phyloP scores from a whole-genome alignment of 2,888 invertebrate species.

The Conomelus anceps region DNA sequence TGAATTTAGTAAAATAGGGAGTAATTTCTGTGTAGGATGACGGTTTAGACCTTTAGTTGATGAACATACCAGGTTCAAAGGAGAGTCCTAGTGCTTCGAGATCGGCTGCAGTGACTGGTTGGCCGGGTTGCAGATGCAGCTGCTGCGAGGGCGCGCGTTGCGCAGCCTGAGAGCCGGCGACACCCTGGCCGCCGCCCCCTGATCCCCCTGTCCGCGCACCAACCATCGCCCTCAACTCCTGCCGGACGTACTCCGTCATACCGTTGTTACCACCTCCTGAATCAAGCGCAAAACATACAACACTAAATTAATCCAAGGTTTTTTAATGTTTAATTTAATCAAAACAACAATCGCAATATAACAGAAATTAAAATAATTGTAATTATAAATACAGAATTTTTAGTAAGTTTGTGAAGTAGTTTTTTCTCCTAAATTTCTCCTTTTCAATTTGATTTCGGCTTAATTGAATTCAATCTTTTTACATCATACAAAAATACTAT shows the following conservation, averaged over 20 bases:
- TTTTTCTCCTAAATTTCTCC: too few species aligned
- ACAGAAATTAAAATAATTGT: too few species aligned
- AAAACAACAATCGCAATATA: too few species aligned
- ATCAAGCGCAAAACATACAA: conserved; percentile 19
- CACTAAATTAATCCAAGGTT: conserved; percentile 7
- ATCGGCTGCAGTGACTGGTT: conserved; percentile 53
- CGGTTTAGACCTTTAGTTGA: conserved; percentile 33
- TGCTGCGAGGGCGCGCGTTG: conserved; percentile 43
- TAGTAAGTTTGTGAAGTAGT: too few species aligned
- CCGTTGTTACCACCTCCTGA: conserved; percentile 42
- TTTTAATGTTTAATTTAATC: too few species aligned
- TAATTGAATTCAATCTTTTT: too few species aligned
- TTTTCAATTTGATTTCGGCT: too few species aligned
- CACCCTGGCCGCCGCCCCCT: conserved; percentile 40
- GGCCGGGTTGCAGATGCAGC: conserved; percentile 41
- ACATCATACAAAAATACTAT: too few species aligned
- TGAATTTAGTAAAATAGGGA: too few species aligned
- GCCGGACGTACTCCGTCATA: conserved; percentile 79
- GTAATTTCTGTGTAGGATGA: not conserved
- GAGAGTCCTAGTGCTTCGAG: conserved; percentile 62
- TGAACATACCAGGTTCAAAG: conserved; percentile 47
- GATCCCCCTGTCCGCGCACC: conserved; percentile 64
- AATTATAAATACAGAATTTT: too few species aligned
- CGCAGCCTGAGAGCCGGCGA: conserved; percentile 37
- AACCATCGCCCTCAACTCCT: conserved; percentile 82